These are phyloP conservation scores for Saimiri boliviensis DNA, from an alignment of 2,113 vertebrate species.

Conservation along the genomic window DNA sequence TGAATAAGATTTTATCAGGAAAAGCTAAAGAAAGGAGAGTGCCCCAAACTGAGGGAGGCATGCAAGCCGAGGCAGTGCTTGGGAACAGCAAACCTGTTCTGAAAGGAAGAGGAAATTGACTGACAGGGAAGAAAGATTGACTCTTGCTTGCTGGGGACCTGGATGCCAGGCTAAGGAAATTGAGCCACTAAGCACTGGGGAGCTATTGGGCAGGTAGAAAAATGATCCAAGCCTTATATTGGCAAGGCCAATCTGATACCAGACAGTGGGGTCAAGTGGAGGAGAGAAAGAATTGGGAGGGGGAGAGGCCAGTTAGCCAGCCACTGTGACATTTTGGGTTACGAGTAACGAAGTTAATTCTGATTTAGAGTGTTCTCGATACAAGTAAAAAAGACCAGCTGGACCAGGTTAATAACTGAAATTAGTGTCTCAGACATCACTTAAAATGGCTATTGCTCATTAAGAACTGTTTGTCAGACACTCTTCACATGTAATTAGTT, in stretches of 20 bases:
- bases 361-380: not conserved
- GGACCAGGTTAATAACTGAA: not conserved
- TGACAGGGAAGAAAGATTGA: not conserved
- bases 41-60: not conserved
- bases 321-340: not conserved
- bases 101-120: not conserved
- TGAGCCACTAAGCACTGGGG: not conserved
- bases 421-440: not conserved
- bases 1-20: not conserved
- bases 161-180: not conserved
- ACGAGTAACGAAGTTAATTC: not conserved
- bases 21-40: not conserved
- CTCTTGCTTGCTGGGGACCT: not conserved
- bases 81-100: not conserved
- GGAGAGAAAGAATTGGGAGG: not conserved
- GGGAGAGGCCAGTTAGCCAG: not conserved
- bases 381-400: not conserved
- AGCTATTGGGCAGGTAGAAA: not conserved
- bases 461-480: not conserved
- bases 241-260: not conserved
- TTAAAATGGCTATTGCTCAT: not conserved
- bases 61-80: too few relatives aligned
- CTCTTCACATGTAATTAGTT: not conserved
- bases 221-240: not conserved
- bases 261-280: not conserved